Evolutionary conservation across 92 coral and sea anemone genomes (phyloP).

Genomic region (Phenganax stokvisi): DNA sequence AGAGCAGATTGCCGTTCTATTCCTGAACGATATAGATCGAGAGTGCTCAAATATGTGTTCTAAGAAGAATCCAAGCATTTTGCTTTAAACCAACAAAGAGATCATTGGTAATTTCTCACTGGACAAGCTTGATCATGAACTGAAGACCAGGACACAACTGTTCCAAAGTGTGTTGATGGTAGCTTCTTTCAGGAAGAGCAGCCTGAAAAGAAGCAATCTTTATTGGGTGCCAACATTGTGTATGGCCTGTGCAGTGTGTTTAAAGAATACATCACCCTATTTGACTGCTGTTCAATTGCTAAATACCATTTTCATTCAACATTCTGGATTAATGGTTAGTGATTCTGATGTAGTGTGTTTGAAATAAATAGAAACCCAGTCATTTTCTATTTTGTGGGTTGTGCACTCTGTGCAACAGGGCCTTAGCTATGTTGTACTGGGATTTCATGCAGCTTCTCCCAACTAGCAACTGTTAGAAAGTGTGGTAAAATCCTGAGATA

Average conservation of each 20-base stretch:
- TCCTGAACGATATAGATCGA: slow-evolving; percentile 51
- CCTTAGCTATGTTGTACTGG: too few species aligned
- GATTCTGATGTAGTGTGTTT: too few species aligned
- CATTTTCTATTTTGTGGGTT: too few species aligned
- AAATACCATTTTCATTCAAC: slow-evolving; percentile 55
- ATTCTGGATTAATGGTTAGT: slow-evolving; percentile 66
- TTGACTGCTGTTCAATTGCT: slow-evolving; percentile 65
- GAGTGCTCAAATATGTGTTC: slow-evolving; percentile 54
- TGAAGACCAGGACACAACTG: slow-evolving; percentile 51
- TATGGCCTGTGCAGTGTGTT: slow-evolving; percentile 69
- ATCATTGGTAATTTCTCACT: slow-evolving; percentile 49
- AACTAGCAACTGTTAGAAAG: too few species aligned
- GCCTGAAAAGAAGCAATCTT: slow-evolving; percentile 31
- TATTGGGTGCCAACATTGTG: slow-evolving; percentile 47
- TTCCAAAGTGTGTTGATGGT: slow-evolving; percentile 45
- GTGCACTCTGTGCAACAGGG: too few species aligned
- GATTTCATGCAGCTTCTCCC: too few species aligned
- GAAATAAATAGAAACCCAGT: too few species aligned
- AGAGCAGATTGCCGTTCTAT: slow-evolving; percentile 45
- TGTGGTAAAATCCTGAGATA: too few species aligned
- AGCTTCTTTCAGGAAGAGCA: slow-evolving; percentile 40
- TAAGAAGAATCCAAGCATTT: slow-evolving; percentile 51
- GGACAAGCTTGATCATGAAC: slow-evolving; percentile 44
- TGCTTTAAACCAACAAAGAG: slow-evolving; percentile 50
- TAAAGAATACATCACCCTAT: slow-evolving; percentile 45